These are phyloP conservation scores for Cirrhinus molitorella DNA, from an alignment of 2,797 vertebrate species.

Conservation along the genomic window DNA sequence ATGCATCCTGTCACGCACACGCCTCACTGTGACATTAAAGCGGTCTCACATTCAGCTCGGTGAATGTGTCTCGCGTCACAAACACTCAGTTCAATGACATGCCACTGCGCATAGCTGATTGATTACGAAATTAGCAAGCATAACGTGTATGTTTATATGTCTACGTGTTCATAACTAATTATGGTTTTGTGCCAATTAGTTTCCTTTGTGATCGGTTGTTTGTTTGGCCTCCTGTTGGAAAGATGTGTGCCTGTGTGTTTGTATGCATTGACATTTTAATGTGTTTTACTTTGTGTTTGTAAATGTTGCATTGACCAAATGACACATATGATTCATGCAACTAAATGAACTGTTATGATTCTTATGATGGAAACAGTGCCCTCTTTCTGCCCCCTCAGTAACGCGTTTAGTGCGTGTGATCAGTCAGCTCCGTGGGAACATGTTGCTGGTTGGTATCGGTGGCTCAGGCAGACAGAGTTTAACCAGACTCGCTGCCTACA, in stretches of 20 bases:
- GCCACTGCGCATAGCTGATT: constrained; percentile 40
- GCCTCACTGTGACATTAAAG: constrained; percentile 43
- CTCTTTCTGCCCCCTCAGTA: constrained; percentile 67
- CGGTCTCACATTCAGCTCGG: constrained; percentile 27
- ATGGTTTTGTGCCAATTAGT: constrained; percentile 42
- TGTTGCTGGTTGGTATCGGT: constrained; percentile 89
- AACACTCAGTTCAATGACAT: constrained; percentile 40
- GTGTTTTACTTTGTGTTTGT: constrained; percentile 18
- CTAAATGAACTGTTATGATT: constrained; percentile 1
- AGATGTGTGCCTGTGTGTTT: constrained; percentile 30
- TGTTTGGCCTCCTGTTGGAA: constrained; percentile 15
- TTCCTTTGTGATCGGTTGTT: constrained; percentile 44
- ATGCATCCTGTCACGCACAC: constrained; percentile 26
- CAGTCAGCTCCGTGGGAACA: constrained; percentile 89
- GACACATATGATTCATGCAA: constrained; percentile 5
- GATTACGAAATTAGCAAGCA: constrained; percentile 48
- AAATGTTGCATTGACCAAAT: constrained; percentile 34
- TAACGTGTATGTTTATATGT: constrained; percentile 35
- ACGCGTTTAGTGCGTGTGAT: constrained; percentile 86
- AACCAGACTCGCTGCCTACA: constrained; percentile 84
- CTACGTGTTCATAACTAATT: constrained; percentile 45
- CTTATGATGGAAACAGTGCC: neutral
- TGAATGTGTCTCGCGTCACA: constrained; percentile 42
- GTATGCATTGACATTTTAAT: constrained; percentile 14
- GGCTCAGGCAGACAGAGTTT: constrained; percentile 90